phyloP scores from a whole-genome alignment of 2,888 invertebrate species.

The Fragum whitleyi region DNA sequence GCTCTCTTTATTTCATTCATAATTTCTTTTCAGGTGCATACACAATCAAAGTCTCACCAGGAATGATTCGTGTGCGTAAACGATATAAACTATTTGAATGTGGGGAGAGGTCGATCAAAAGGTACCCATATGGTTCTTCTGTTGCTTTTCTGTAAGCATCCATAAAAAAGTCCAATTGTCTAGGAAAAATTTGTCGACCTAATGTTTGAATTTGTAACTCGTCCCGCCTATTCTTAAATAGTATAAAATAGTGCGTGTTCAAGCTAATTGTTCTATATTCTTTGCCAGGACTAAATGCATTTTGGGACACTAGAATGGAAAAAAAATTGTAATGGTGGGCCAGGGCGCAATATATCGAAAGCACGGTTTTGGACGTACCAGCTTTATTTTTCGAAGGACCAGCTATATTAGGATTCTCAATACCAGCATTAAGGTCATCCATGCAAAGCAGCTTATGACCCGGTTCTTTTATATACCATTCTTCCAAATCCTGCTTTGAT shows the following conservation, averaged over 20 bases:
- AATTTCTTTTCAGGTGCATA: constrained; percentile 32
- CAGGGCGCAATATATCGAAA: constrained; percentile 38
- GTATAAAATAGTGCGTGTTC: constrained; percentile 42
- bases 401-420: too few relatives aligned
- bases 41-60: constrained; percentile 44
- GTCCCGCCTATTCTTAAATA: constrained; percentile 52
- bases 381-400: background rate
- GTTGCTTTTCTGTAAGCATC: constrained; percentile 50
- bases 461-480: constrained; percentile 28
- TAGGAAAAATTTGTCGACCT: constrained; percentile 54
- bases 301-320: constrained; percentile 18
- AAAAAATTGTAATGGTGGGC: constrained; percentile 44
- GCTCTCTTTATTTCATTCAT: constrained; percentile 27
- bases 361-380: constrained; percentile 19
- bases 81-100: constrained; percentile 36
- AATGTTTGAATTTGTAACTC: constrained; percentile 51
- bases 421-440: constrained; percentile 43
- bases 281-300: constrained; percentile 16
- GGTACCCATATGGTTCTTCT: constrained; percentile 29
- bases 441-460: constrained; percentile 35
- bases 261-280: constrained; percentile 16
- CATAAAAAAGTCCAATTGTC: constrained; percentile 52
- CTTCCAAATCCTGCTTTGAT: constrained; percentile 30
- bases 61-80: constrained; percentile 44
- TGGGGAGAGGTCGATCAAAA: constrained; percentile 45